A percentile compares a stretch with the other conserved stretches of the same genome.
Conservation (phyloP, 2,888 invertebrate genomes). For the Campoplex capitator region DNA sequence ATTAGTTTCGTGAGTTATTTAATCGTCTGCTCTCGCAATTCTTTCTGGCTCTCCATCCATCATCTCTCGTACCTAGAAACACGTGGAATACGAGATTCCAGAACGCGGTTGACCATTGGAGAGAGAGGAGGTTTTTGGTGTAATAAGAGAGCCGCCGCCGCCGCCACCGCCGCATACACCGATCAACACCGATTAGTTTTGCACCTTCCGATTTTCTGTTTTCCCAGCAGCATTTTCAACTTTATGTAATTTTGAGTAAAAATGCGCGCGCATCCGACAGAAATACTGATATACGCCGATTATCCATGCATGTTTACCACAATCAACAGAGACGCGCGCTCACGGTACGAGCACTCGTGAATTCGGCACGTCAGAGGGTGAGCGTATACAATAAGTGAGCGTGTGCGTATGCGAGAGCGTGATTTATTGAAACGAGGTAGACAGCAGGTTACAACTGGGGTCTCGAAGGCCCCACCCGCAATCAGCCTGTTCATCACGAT, state of each 20-base stretch:
- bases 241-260: background rate
- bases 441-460: conserved; percentile 67
- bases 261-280: background rate
- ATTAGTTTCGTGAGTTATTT: too few species aligned
- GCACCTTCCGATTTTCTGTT: too few species aligned
- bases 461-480: conserved; percentile 58
- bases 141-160: too few species aligned
- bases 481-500: conserved; percentile 74
- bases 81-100: too few species aligned
- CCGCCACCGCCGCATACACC: too few species aligned
- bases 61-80: too few species aligned
- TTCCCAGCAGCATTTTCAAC: background rate
- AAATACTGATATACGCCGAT: background rate
- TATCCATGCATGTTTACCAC: background rate
- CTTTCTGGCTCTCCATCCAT: too few species aligned
- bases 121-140: too few species aligned
- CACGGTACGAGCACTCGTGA: background rate
- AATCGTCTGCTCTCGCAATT: too few species aligned
- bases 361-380: conserved; percentile 46
- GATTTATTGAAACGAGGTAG: conserved; percentile 75
- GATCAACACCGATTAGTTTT: too few species aligned
- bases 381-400: background rate
- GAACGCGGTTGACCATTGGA: too few species aligned
- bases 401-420: conserved; percentile 11
- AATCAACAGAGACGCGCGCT: too few species aligned